Percentiles rank a stretch among this genome's conserved stretches.
Conservation (phyloP, 2,888 invertebrate species). For the Tromatobia lineatoria region DNA sequence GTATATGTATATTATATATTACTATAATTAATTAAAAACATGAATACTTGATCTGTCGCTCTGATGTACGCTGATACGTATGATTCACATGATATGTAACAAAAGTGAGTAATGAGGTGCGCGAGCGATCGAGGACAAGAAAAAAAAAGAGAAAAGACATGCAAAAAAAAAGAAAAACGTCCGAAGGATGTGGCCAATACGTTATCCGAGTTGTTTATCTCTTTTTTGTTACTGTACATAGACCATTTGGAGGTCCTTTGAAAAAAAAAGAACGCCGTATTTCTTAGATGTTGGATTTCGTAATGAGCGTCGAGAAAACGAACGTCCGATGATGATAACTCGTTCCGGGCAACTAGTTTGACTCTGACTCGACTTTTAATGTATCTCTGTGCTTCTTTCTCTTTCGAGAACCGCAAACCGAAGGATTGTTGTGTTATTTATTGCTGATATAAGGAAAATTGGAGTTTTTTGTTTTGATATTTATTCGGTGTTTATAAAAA, state of each 20-base stretch:
- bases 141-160: not conserved
- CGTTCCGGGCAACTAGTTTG: constrained; percentile 9
- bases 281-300: constrained; percentile 20
- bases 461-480: not conserved
- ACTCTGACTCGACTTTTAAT: constrained; percentile 9
- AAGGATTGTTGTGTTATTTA: constrained; percentile 19
- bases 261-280: constrained; percentile 2
- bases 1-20: constrained; percentile 2
- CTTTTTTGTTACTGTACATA: constrained; percentile 42
- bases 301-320: constrained; percentile 16
- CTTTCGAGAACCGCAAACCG: constrained; percentile 16
- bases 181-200: constrained; percentile 35
- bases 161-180: constrained; percentile 13
- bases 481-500: not conserved
- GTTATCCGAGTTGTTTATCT: constrained; percentile 26
- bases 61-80: constrained; percentile 41
- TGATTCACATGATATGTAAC: constrained; percentile 29
- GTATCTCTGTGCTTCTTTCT: constrained; percentile 57
- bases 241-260: constrained; percentile 1
- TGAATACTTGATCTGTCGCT: constrained; percentile 20
- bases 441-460: not conserved
- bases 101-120: constrained; percentile 29
- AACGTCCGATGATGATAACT: constrained; percentile 23
- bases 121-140: constrained; percentile 28
- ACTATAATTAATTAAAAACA: constrained; percentile 1